Percentiles rank a stretch among this genome's conserved stretches.
These are phyloP conservation scores for Plutella xylostella DNA, from an alignment of 2,888 invertebrate genomes.

Conservation along the genomic window DNA sequence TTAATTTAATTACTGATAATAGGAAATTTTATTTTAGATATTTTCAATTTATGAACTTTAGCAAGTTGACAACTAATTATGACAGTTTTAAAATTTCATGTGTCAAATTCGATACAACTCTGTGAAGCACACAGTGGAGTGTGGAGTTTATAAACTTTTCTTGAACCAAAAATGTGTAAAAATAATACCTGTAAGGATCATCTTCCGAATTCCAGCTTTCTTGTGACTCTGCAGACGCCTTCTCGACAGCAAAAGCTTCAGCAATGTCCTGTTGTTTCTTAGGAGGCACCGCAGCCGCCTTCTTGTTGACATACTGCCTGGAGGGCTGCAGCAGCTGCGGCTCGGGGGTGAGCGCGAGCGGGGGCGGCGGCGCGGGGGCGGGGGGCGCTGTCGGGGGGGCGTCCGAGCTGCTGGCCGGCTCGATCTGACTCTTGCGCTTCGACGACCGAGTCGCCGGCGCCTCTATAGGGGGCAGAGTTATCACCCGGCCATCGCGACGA, in stretches of 20 bases:
- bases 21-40: too few relatives aligned
- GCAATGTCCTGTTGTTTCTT: constrained; percentile 37
- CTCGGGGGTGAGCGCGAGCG: constrained; percentile 15
- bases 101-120: too few relatives aligned
- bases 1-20: too few relatives aligned
- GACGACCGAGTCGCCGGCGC: constrained; percentile 85
- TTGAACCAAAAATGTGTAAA: not conserved
- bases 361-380: constrained; percentile 21
- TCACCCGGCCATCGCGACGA: constrained; percentile 79
- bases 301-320: constrained; percentile 54
- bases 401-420: constrained; percentile 23
- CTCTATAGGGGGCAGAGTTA: constrained; percentile 84
- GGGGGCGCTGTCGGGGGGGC: constrained; percentile 16
- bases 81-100: not conserved
- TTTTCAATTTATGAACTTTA: too few relatives aligned
- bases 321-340: constrained; percentile 31
- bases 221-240: constrained; percentile 68
- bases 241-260: constrained; percentile 32
- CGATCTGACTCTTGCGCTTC: constrained; percentile 70
- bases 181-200: constrained; percentile 81
- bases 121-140: too few relatives aligned
- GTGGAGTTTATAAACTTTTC: not conserved
- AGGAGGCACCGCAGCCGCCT: constrained; percentile 23
- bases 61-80: too few relatives aligned
- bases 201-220: constrained; percentile 87